Conservation (phyloP, 2,797 vertebrate species). For the Rachycentron canadum region DNA sequence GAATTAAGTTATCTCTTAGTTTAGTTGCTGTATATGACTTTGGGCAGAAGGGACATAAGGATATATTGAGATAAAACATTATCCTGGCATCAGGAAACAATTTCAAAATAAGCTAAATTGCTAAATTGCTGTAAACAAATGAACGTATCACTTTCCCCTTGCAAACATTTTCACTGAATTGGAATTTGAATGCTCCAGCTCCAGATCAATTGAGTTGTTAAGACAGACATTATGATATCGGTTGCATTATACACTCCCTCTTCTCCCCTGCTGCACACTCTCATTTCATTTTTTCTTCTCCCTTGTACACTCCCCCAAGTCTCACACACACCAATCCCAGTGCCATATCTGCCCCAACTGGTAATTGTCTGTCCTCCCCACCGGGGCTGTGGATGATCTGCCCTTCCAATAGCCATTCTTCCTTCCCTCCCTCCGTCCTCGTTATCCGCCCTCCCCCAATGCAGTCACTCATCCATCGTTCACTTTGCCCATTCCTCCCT, state of each 20-base stretch:
- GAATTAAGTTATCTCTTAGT: neutral
- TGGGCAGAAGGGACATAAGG: neutral
- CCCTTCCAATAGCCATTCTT: constrained; percentile 65
- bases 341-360: constrained; percentile 76
- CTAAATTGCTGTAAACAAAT: neutral
- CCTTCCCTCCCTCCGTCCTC: constrained; percentile 67
- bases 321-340: constrained; percentile 62
- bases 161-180: neutral
- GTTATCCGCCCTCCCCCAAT: constrained; percentile 60
- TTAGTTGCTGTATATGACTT: neutral
- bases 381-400: constrained; percentile 75
- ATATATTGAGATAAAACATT: neutral
- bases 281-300: constrained; percentile 44
- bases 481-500: constrained; percentile 53
- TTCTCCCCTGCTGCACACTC: constrained; percentile 36
- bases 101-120: neutral
- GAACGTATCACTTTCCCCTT: neutral
- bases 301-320: constrained; percentile 29
- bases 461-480: constrained; percentile 52
- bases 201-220: neutral
- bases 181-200: neutral
- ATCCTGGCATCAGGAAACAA: neutral
- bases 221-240: neutral
- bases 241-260: constrained; percentile 2
- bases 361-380: constrained; percentile 85